Evolutionary conservation across 2,888 invertebrate genomes (phyloP), one percentile per base, ranked within the genome.

Genomic region (Salpingus planirostris): DNA sequence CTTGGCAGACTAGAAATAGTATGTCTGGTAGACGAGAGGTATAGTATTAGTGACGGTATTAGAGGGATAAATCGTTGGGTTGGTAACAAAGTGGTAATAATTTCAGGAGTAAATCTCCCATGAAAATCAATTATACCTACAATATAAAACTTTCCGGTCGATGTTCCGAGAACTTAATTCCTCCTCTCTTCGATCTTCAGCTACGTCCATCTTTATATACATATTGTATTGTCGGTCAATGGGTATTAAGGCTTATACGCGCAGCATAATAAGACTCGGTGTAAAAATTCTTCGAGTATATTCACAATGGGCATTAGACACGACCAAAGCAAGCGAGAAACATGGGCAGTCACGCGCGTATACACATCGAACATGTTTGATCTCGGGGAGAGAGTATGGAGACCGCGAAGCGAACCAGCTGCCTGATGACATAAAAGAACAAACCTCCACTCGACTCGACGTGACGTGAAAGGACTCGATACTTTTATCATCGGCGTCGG

Each of bases 301-400:
- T 15, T 14, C 29, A 34, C 34, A 34, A 34, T 34, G 34, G 34
- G 30, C 23, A 30, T 34, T 34, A 29, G 34, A 34, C 34, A 34
- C 34, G 34, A 34, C 29, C 29, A 34, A 18, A 34, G 34, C 34
- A 29, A 34, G 29, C 29, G 34, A 34, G 29, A 18, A 34, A 34
- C 34, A 34, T 30, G 34, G 34, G 29, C 29, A 34, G 34, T 34
- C 34, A 34, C 34, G 34, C 34, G 30, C 34, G 23, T 29, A n/a
- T n/a, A n/a, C n/a, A n/a, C n/a, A n/a, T n/a, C n/a, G n/a, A n/a
- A n/a, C n/a, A n/a, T n/a, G n/a, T n/a, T n/a, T n/a, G n/a, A n/a
- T n/a, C n/a, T n/a, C n/a, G n/a, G n/a, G n/a, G n/a, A n/a, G n/a
- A n/a, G n/a, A n/a, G n/a, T n/a, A n/a, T n/a, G n/a, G n/a, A n/a